Evolutionary conservation across 1,140 invertebrate genomes (phyloP), one percentile per base, ranked within the genome.

Genomic region (Anthonomus grandis): DNA sequence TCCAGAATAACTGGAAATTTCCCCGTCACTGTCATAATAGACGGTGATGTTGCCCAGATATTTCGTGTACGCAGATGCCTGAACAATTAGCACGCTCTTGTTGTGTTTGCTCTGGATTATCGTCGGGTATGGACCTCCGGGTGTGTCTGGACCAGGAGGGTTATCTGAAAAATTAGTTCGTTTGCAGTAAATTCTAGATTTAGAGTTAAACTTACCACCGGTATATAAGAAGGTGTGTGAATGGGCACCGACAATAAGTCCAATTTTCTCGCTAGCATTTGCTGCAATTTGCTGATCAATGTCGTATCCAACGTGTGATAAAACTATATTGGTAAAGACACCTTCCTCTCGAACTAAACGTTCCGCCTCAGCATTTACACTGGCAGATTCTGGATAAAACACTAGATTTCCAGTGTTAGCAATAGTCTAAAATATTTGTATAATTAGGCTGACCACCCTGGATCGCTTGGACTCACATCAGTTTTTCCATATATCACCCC

Each of bases 171-270:
- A 54, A 38, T n/a, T n/a, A n/a, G n/a, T n/a, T n/a, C n/a, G n/a
- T n/a, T 36, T 8, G 10, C n/a, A 55, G 6, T 4, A n/a, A 8
- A 12, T 25, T 55, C 25, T 5, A 18, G 21, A 12, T 34, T 42
- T 12, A 34, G n/a, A 34, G 34, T 17, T 21, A 45, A 47, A 19
- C 4, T 27, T 58, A 69, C 67, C 66, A 46, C 69, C 69, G 34
- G 64, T 67, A 47, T 67, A 73, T 15, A 72, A 52, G 53, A 71
- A 69, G 17, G 68, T 88, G 66, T 95, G 90, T 3, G 87, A 87
- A 67, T 95, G 92, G n/a, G 86, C 89, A 10, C 92, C 92, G 18
- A 95, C 87, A 56, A 95, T 89, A 1, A 89, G 81, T 54, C 88
- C 85, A 25, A 94, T 82, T 36, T 85, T 75, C 22, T 80, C 74